These are phyloP conservation scores for Oreortyx pictus DNA, from an alignment of 2,797 vertebrate species.

Conservation along the genomic window DNA sequence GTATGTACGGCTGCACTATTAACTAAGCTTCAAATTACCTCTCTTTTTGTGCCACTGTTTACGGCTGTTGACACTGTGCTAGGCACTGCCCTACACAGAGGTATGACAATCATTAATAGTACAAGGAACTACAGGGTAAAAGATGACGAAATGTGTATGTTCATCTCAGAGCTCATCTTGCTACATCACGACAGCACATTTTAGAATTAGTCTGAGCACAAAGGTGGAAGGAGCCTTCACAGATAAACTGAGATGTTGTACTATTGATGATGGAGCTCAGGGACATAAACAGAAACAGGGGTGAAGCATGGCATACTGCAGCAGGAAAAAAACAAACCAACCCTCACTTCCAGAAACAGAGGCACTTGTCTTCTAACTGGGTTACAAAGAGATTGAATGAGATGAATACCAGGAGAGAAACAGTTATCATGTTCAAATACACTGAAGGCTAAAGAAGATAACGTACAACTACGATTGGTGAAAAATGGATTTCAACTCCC, in stretches of 20 bases:
- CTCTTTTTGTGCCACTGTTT: not conserved
- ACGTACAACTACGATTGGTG: not conserved
- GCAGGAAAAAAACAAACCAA: not conserved
- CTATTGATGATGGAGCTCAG: not conserved
- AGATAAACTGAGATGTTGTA: not conserved
- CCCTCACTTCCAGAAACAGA: not conserved
- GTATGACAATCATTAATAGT: fast-evolving
- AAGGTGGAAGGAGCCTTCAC: not conserved
- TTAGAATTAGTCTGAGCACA: not conserved
- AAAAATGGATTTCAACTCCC: not conserved
- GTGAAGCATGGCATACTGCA: not conserved
- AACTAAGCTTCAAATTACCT: not conserved
- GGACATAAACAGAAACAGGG: not conserved
- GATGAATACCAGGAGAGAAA: not conserved
- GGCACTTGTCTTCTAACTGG: not conserved
- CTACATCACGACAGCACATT: not conserved
- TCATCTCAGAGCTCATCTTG: not conserved
- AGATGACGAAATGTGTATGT: not conserved
- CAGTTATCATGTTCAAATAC: not conserved
- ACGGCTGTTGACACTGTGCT: not conserved
- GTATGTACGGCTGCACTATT: not conserved
- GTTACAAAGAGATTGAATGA: not conserved
- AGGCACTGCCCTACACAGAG: not conserved
- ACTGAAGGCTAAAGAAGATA: not conserved
- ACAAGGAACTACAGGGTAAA: not conserved